phyloP scores from a whole-genome alignment of 2,888 invertebrate genomes.

The Drosophila tanythrix region DNA sequence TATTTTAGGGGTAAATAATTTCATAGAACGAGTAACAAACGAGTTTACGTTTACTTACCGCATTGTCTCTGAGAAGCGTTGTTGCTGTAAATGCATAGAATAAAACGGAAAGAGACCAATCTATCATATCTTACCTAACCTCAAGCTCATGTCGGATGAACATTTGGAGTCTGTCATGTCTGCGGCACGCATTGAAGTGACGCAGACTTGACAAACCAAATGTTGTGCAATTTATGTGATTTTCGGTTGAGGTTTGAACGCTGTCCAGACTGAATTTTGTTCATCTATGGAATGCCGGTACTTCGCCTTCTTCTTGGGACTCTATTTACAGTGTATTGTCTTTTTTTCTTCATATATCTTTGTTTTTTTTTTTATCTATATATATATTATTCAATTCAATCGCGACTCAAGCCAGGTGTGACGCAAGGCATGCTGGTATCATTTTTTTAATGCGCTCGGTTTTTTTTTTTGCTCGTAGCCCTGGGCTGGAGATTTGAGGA shows the following conservation, averaged over 20 bases:
- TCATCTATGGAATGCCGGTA: constrained; percentile 32
- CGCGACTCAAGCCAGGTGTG: constrained; percentile 81
- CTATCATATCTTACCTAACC: constrained; percentile 75
- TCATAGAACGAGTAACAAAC: constrained; percentile 49
- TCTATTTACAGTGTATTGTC: constrained; percentile 68
- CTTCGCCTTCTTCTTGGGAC: constrained; percentile 32
- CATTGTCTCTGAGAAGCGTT: constrained; percentile 16
- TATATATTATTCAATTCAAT: constrained; percentile 74
- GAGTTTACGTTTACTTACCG: constrained; percentile 68
- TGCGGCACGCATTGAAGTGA: constrained; percentile 58
- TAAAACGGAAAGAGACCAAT: constrained; percentile 53
- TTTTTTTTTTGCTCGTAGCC: constrained; percentile 62
- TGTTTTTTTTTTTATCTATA: constrained; percentile 22
- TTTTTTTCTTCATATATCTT: constrained; percentile 22
- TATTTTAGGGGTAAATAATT: constrained; percentile 19
- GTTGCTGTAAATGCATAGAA: constrained; percentile 67
- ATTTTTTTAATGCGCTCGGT: constrained; percentile 60
- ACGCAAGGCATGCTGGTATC: constrained; percentile 76
- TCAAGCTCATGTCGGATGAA: constrained; percentile 27
- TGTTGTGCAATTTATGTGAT: constrained; percentile 13
- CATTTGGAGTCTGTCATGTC: constrained; percentile 64
- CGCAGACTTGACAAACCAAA: constrained; percentile 67
- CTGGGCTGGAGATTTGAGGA: constrained; percentile 60
- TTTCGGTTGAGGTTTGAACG: constrained; percentile 38
- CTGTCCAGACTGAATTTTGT: constrained; percentile 40